phyloP scores from a whole-genome alignment of 2,888 invertebrate genomes.

The Thyatira batis region DNA sequence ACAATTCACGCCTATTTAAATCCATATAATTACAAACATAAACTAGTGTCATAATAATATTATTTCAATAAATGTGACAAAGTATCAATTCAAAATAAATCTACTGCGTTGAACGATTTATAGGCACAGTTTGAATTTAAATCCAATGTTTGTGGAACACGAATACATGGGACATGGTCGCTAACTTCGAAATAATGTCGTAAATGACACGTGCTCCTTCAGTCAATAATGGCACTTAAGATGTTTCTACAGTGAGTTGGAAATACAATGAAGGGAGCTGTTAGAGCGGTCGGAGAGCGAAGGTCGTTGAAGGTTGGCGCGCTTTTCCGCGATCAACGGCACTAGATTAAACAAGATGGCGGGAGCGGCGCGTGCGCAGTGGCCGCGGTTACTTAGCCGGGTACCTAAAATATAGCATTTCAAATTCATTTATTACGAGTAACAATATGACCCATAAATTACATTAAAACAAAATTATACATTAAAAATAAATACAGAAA shows the following conservation, averaged over 20 bases:
- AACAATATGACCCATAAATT: too few species aligned
- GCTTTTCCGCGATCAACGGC: slow-evolving; percentile 82
- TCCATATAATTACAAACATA: slow-evolving; percentile 33
- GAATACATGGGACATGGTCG: slow-evolving; percentile 60
- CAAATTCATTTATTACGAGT: slow-evolving; percentile 38
- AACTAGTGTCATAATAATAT: slow-evolving; percentile 42
- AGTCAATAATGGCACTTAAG: slow-evolving; percentile 29
- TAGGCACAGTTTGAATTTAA: slow-evolving; percentile 67
- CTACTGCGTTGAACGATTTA: slow-evolving; percentile 62
- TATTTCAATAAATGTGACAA: slow-evolving; percentile 64
- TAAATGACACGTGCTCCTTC: slow-evolving; percentile 18
- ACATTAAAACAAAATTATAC: too few species aligned
- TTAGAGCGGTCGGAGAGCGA: slow-evolving; percentile 76
- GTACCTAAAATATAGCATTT: slow-evolving; percentile 59
- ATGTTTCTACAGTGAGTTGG: slow-evolving; percentile 19
- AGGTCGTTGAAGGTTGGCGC: slow-evolving; percentile 82
- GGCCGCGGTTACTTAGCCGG: slow-evolving; percentile 57
- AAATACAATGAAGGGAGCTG: slow-evolving; percentile 43
- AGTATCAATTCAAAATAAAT: slow-evolving; percentile 66
- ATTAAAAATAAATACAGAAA: too few species aligned
- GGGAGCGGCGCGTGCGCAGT: slow-evolving; percentile 78
- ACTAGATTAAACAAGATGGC: slow-evolving; percentile 81
- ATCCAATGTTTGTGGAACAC: slow-evolving; percentile 61
- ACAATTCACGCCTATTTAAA: slow-evolving; percentile 23
- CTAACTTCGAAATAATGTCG: slow-evolving; percentile 26